These are phyloP conservation scores for Parascotia fuliginaria DNA, from an alignment of 2,888 invertebrate species.

Conservation along the genomic window DNA sequence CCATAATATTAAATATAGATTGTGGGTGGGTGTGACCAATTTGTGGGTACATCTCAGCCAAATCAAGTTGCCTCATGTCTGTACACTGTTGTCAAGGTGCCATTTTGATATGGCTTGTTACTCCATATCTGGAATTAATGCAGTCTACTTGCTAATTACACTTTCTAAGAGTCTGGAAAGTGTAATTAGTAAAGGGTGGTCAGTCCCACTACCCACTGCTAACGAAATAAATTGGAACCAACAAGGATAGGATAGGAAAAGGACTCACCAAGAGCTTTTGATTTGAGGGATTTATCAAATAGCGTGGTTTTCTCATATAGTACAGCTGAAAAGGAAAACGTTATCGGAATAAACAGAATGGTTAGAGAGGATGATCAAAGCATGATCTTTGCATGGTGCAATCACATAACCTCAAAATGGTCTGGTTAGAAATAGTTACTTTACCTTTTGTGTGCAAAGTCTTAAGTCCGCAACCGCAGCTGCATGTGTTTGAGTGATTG, in stretches of 20 bases:
- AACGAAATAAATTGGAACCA: conserved; percentile 1
- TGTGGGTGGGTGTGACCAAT: no score
- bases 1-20: no score
- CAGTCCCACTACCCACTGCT: no score
- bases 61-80: no score
- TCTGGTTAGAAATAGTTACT: not conserved
- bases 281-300: conserved; percentile 49
- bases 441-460: conserved; percentile 90
- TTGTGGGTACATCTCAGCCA: no score
- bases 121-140: no score
- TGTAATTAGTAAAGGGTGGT: no score
- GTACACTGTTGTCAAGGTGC: no score
- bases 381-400: conserved; percentile 61
- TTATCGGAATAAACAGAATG: not conserved
- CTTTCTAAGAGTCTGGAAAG: no score
- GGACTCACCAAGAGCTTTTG: conserved; percentile 76
- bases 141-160: no score
- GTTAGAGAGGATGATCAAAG: not conserved
- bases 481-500: conserved; percentile 87
- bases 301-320: conserved; percentile 55
- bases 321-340: conserved; percentile 53
- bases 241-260: conserved; percentile 26
- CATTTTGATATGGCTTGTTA: no score
- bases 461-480: conserved; percentile 88
- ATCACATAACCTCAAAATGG: conserved; percentile 72